Conservation (phyloP, 2,113 vertebrate species). For the Phylloscopus whistleri region DNA sequence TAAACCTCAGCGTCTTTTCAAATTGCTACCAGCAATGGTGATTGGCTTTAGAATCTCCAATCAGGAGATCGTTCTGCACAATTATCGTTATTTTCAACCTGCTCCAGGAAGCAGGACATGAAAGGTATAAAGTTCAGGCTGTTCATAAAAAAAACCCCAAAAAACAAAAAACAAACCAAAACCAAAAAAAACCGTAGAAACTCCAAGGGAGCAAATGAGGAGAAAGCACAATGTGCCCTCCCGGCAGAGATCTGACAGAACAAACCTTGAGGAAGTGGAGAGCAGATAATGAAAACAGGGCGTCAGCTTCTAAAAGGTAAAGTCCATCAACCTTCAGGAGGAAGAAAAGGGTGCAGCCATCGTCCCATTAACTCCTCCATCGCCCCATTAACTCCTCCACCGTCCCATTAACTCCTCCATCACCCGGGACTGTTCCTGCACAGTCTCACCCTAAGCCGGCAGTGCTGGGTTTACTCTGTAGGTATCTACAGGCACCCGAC, state of each 20-base stretch:
- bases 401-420: background rate
- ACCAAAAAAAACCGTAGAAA: background rate
- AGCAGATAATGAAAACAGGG: background rate
- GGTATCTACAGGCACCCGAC: accelerated
- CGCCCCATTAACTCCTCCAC: background rate
- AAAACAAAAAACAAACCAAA: background rate
- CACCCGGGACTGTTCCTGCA: background rate
- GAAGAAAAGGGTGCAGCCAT: background rate
- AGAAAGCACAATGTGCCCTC: background rate
- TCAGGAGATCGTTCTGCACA: background rate
- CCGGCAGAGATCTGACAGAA: background rate
- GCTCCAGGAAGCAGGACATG: background rate
- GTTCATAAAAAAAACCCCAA: background rate
- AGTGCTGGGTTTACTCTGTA: background rate
- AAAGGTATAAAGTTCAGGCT: background rate
- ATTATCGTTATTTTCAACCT: background rate
- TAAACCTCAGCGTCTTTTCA: background rate
- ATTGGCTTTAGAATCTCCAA: background rate
- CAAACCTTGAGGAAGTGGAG: background rate
- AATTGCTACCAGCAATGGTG: background rate
- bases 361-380: background rate
- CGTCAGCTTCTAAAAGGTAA: background rate
- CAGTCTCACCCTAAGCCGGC: background rate
- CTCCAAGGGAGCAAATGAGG: background rate
- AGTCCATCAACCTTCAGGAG: background rate